phyloP scores from a whole-genome alignment of 2,888 invertebrate genomes.

The Bugulina stolonifera region DNA sequence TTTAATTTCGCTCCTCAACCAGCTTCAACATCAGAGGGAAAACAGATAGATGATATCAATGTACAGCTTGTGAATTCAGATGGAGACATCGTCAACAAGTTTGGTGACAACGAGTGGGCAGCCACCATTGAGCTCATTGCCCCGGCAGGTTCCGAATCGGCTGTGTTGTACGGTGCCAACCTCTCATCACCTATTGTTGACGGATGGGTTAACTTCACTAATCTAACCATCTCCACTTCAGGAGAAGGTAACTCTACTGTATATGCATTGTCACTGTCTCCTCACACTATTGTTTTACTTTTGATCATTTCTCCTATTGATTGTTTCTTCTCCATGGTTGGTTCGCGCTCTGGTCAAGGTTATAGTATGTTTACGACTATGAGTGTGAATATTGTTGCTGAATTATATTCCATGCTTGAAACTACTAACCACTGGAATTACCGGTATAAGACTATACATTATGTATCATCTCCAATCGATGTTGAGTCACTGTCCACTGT shows the following conservation, averaged over 20 bases:
- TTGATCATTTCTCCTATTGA: too few relatives aligned
- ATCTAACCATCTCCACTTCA: slow-evolving; percentile 35
- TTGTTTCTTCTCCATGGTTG: too few relatives aligned
- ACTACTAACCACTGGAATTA: too few relatives aligned
- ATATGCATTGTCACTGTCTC: too few relatives aligned
- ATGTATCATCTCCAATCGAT: too few relatives aligned
- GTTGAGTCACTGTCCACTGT: too few relatives aligned
- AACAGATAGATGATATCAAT: not conserved
- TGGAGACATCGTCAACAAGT: not conserved
- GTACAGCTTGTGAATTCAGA: slow-evolving; percentile 3
- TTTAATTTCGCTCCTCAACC: not conserved
- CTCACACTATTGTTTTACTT: too few relatives aligned
- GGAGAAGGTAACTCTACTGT: not conserved
- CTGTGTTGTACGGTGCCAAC: slow-evolving; percentile 31
- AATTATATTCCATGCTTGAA: too few relatives aligned
- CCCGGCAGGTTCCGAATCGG: not conserved
- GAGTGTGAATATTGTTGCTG: too few relatives aligned
- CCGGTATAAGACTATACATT: too few relatives aligned
- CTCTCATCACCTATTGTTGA: slow-evolving; percentile 34
- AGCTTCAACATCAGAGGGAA: not conserved
- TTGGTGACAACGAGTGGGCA: not conserved
- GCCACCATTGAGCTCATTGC: not conserved
- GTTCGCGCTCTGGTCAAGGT: too few relatives aligned
- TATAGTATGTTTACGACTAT: too few relatives aligned
- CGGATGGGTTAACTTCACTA: slow-evolving; percentile 46